Evolutionary conservation across 2,797 vertebrate species (phyloP).

Genomic region (Labroides dimidiatus): DNA sequence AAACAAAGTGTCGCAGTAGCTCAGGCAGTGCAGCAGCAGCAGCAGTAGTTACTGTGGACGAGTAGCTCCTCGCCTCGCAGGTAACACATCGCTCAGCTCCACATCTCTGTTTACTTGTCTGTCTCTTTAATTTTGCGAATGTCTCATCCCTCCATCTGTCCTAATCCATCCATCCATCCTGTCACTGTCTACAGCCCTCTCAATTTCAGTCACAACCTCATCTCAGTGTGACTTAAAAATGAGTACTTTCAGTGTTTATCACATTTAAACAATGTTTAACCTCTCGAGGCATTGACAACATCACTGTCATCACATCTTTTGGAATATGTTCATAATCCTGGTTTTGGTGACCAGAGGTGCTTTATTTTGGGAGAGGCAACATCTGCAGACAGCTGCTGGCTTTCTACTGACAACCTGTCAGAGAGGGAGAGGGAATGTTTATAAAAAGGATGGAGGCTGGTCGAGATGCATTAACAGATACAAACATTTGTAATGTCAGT

Average conservation of each 20-base stretch:
- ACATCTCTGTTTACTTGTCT: slow-evolving; percentile 5
- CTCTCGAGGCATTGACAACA: background rate
- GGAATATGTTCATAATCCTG: background rate
- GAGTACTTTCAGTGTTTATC: background rate
- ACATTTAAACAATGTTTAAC: background rate
- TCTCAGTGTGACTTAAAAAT: background rate
- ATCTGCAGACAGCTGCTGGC: slow-evolving; percentile 47
- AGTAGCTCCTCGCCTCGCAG: slow-evolving; percentile 71
- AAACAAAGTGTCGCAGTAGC: slow-evolving; percentile 86
- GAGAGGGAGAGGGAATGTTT: slow-evolving; percentile 10
- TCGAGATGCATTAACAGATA: background rate
- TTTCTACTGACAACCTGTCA: slow-evolving; percentile 31
- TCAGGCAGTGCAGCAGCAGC: slow-evolving; percentile 66
- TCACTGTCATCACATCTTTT: slow-evolving; percentile 2
- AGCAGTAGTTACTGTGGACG: slow-evolving; percentile 54
- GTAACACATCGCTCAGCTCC: slow-evolving; percentile 59
- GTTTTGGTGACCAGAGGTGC: slow-evolving; percentile 26
- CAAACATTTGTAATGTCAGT: background rate
- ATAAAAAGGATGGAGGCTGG: slow-evolving; percentile 9
- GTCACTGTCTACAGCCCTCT: slow-evolving; percentile 4
- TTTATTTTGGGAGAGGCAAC: slow-evolving; percentile 54
- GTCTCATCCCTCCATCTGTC: slow-evolving; percentile 32
- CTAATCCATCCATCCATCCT: slow-evolving; percentile 18
- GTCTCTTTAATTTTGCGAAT: background rate
- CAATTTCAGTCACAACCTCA: slow-evolving; percentile 15